phyloP scores from a whole-genome alignment of 1,140 invertebrate genomes.

The Delia radicum region DNA sequence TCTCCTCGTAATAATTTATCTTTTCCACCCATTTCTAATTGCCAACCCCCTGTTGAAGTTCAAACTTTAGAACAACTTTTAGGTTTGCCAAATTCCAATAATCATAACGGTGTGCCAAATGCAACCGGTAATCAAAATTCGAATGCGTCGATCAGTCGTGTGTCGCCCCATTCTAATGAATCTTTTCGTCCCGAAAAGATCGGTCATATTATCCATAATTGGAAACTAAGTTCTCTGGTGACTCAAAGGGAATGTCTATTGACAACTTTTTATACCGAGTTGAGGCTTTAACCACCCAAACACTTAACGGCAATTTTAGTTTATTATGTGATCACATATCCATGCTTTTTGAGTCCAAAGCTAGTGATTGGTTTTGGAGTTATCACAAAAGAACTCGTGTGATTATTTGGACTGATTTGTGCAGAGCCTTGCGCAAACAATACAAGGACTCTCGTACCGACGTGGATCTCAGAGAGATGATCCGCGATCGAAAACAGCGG shows the following conservation, averaged over 20 bases:
- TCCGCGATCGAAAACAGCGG: slow-evolving; percentile 8
- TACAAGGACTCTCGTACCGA: slow-evolving; percentile 2
- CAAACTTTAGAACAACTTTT: not conserved
- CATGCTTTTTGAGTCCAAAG: not conserved
- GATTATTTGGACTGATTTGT: not conserved
- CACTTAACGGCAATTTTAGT: not conserved
- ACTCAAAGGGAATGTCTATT: not conserved
- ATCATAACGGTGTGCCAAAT: not conserved
- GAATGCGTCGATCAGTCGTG: not conserved
- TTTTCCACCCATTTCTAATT: not conserved
- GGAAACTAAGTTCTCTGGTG: slow-evolving; percentile 16
- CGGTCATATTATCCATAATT: slow-evolving; percentile 9
- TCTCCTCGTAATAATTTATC: not conserved
- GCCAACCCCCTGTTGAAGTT: not conserved
- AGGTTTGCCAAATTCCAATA: not conserved
- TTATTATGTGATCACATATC: not conserved
- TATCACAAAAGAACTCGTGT: slow-evolving; percentile 8
- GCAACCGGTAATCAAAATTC: not conserved
- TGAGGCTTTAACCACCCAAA: not conserved
- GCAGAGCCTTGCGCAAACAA: not conserved
- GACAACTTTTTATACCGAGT: slow-evolving; percentile 21
- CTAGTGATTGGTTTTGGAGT: not conserved
- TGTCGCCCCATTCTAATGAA: not conserved
- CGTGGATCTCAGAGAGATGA: not conserved
- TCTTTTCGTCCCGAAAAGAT: not conserved